Percentiles rank a stretch among this genome's conserved stretches.
These are phyloP conservation scores for Notiomystis cincta DNA, from an alignment of 2,113 vertebrate genomes.

Conservation along the genomic window DNA sequence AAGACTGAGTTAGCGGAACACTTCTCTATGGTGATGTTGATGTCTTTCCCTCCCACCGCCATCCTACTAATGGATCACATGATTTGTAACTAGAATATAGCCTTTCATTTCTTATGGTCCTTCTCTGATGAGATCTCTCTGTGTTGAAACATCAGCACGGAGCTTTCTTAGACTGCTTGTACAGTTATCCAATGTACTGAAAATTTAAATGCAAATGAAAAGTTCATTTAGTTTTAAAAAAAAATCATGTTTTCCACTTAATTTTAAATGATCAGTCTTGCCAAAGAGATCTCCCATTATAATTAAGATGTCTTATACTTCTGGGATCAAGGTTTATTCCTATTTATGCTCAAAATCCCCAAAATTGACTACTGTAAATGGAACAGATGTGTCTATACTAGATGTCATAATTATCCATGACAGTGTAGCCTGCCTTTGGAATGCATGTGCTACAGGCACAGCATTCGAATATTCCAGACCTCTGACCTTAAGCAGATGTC, in stretches of 20 bases:
- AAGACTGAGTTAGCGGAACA: neutral
- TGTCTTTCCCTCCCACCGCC: neutral
- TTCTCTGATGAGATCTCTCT: neutral
- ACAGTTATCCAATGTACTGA: neutral
- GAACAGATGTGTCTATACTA: neutral
- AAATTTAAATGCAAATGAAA: conserved; percentile 12
- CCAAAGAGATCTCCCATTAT: neutral
- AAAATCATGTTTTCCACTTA: neutral
- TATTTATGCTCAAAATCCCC: neutral
- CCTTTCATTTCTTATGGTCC: neutral
- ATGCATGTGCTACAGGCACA: neutral
- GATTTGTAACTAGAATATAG: neutral
- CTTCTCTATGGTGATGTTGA: neutral
- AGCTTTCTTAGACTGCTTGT: neutral
- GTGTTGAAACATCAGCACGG: neutral
- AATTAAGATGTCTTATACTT: neutral
- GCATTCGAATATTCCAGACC: neutral
- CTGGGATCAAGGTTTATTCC: neutral
- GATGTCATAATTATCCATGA: conserved; percentile 10
- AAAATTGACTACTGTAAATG: neutral
- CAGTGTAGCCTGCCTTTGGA: neutral
- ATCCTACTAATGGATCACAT: neutral
- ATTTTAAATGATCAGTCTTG: neutral
- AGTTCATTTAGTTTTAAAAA: neutral
- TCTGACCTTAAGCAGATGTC: conserved; percentile 53